Base-by-base conservation (phyloP, 1,140 invertebrate species). In the Drosophila quadrilineata region DNA sequence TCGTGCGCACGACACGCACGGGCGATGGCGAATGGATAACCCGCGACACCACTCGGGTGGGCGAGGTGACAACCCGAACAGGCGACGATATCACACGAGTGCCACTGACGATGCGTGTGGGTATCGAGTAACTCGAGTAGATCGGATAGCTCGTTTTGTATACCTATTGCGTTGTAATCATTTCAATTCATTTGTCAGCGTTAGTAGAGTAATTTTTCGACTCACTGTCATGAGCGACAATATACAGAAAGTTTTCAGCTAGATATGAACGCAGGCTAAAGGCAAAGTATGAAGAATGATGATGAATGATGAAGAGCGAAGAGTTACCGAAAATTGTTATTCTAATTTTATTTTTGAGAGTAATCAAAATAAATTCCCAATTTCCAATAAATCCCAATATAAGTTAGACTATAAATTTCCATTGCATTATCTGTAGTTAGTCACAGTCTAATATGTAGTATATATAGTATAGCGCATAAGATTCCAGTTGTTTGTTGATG, bases 1-100 rank as follows among this genome's bases (percentile, higher is more conserved):
- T 91, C 38, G 93, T 91, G 46, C 94, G 92, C 67, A 93, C 91
- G 60, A 88, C 75, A 53, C 86, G 86, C 63, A 88, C 74, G 38
- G 86, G 86, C 46, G 86, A 88, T 54, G 93, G 92, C 57, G 93
- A 93, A 62, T 68, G 68, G 45, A 88, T 69, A 49, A 89, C 60
- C 24, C 88, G 85, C 45, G 87, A 85, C 9, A 79, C 59, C 26
- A 88, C 65, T 31, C 86, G 88, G 62, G 62, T 85, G 70, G 77
- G 92, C 88, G 84, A 87, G 63, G 79, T 79, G 26, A 88, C 75
- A 66, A 89, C 86, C 54, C 88, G 88, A 69, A 89, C 70, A 40
- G 88, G 88, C 62, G 88, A 89, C 33, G 84, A 48, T 53, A 88
- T 71, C 48, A 89, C 64, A 53, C 88, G 86, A 38, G 79, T 53